Base-by-base conservation (phyloP, 2,113 vertebrate genomes). In the Hippocampus mohnikei region DNA sequence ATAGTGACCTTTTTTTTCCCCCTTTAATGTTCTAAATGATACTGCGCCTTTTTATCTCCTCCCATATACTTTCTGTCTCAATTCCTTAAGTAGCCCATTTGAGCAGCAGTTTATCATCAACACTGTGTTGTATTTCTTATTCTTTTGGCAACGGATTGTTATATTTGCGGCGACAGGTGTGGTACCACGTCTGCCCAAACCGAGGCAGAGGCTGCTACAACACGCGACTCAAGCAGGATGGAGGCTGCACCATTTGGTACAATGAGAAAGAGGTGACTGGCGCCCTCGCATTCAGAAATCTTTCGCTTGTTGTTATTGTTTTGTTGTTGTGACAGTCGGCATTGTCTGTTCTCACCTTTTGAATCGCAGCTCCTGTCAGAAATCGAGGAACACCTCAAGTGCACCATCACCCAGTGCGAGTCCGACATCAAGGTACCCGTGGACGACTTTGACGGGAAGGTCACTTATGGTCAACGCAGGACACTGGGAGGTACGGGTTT, bases 171-270 rank as follows among this genome's bases (percentile, higher is more conserved):
- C 15, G 21, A 18, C 79, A 99, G 97, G 97, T 99, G 70, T 99
- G 96, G 97, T 99, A 99, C 87, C 97, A 99, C 0, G 94, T 95
- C 1, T 99, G 97, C 65, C 72, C 94, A 15, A 98, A 90, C 89
- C 92, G 96, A 84, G 97, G 97, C 29, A 93, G 95, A 83, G 95
- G 95, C 0, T 99, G 97, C 86, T 95, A 96, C 0, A 99, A 99
- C 85, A 99, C 97, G 3, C 91, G 91, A 7, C 93, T 99, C 79
- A 99, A 98, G 86, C 96, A 98, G 15, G 95, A 96, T 0, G 97
- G 97, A 6, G 97, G 97, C 25, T 99, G 97, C 78, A 99, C 97
- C 74, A 98, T 99, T 83, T 99, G 97, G 97, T 99, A 99, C 93
- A 98, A 98, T 2, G 97, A 99, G 75, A 91, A 88, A 75, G 89